Evolutionary conservation across 1,140 invertebrate genomes (phyloP).

Genomic region (Aphis craccivora): DNA sequence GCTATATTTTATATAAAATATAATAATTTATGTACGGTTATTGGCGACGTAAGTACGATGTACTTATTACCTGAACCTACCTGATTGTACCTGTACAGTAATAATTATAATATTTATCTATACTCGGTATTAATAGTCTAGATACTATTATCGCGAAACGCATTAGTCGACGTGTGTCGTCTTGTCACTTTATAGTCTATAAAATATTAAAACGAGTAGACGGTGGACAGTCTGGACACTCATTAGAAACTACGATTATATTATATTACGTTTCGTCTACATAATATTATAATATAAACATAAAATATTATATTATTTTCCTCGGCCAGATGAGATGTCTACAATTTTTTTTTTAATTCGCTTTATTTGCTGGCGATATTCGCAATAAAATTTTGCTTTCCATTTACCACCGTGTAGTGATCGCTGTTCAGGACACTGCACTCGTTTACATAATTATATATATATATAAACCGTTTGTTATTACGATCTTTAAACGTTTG

Average conservation of each 20-base stretch:
- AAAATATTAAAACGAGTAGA: conserved; percentile 9
- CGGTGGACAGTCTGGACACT: not conserved
- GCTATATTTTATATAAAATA: not conserved
- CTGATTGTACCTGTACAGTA: not conserved
- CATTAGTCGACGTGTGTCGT: conserved; percentile 4
- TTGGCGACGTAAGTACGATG: not conserved
- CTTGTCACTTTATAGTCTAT: conserved; percentile 5
- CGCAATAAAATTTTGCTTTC: not conserved
- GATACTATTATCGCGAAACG: not conserved
- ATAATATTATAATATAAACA: not conserved
- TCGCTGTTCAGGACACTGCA: no score
- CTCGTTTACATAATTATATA: not conserved
- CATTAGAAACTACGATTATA: not conserved
- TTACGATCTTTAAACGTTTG: not conserved
- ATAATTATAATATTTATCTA: not conserved
- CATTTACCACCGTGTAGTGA: not conserved
- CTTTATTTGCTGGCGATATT: not conserved
- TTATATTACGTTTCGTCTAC: not conserved
- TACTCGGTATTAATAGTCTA: not conserved
- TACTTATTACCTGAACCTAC: not conserved
- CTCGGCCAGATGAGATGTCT: not conserved
- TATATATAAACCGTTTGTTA: not conserved
- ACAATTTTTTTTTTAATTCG: not conserved
- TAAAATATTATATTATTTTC: conserved; percentile 11
- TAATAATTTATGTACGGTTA: conserved; percentile 10